A percentile compares a stretch with the other conserved stretches of the same genome.
These are phyloP conservation scores for Acrossocheilus wenchowensis DNA, from an alignment of 2,797 vertebrate species.

Conservation along the genomic window DNA sequence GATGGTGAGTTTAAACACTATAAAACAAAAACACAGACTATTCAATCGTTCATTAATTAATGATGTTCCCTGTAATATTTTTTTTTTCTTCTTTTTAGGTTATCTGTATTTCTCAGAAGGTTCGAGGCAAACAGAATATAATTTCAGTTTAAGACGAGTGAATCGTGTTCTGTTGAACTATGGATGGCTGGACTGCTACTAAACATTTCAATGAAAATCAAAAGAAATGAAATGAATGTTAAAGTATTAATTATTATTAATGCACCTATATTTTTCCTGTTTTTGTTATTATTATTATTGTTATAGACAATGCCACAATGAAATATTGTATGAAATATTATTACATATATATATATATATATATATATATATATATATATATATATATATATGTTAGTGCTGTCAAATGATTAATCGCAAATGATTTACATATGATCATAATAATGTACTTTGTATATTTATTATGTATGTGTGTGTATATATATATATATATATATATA, in stretches of 20 bases:
- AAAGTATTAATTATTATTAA: background rate
- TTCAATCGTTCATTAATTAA: background rate
- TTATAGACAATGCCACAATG: background rate
- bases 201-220: conserved; percentile 41
- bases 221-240: too few species aligned
- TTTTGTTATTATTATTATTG: background rate
- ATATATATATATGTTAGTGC: too few species aligned
- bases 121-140: conserved; percentile 72
- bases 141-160: conserved; percentile 57
- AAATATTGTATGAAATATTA: too few species aligned
- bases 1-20: conserved; percentile 71
- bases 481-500: too few species aligned
- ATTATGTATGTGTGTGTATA: too few species aligned
- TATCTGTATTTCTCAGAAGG: conserved; percentile 77
- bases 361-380: too few species aligned
- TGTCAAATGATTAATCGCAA: too few species aligned
- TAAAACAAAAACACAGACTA: background rate
- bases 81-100: conserved; percentile 58
- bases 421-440: too few species aligned
- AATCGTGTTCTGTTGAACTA: conserved; percentile 72
- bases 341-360: too few species aligned
- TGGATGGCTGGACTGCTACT: conserved; percentile 78
- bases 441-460: too few species aligned
- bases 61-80: background rate
- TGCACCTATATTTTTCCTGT: background rate